Conservation (phyloP, 1,140 invertebrate species). For the Neodiprion pinetum region DNA sequence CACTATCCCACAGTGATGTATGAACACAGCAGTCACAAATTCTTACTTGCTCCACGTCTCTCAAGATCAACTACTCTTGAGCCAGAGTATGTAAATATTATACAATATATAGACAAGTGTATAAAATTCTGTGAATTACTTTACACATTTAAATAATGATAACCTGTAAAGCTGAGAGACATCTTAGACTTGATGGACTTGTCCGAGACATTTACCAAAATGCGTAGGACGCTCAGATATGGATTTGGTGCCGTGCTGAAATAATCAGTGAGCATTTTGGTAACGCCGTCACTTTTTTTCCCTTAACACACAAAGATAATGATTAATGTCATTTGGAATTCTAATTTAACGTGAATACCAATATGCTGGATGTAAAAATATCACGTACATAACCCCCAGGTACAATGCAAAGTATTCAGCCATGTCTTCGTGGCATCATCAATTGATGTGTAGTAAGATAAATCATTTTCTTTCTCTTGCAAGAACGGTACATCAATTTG, state of each 20-base stretch:
- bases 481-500: background rate
- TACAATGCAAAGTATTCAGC: conserved; percentile 43
- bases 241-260: conserved; percentile 63
- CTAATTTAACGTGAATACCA: conserved; percentile 12
- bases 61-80: too few relatives aligned
- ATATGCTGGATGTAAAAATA: conserved; percentile 13
- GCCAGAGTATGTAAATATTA: too few relatives aligned
- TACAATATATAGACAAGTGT: too few relatives aligned
- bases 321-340: conserved; percentile 16
- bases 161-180: conserved; percentile 63
- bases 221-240: conserved; percentile 61
- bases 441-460: conserved; percentile 36
- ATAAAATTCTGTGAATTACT: conserved; percentile 14
- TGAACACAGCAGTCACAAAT: too few relatives aligned
- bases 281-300: conserved; percentile 64
- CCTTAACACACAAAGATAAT: conserved; percentile 49
- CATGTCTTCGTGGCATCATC: conserved; percentile 48
- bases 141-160: conserved; percentile 28
- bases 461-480: conserved; percentile 3
- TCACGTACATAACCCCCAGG: conserved; percentile 49
- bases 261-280: conserved; percentile 60
- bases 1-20: too few relatives aligned
- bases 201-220: conserved; percentile 67
- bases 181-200: conserved; percentile 62
- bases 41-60: too few relatives aligned